Evolutionary conservation across 2,888 invertebrate species (phyloP).

Genomic region (Synanthedon tipuliformis): DNA sequence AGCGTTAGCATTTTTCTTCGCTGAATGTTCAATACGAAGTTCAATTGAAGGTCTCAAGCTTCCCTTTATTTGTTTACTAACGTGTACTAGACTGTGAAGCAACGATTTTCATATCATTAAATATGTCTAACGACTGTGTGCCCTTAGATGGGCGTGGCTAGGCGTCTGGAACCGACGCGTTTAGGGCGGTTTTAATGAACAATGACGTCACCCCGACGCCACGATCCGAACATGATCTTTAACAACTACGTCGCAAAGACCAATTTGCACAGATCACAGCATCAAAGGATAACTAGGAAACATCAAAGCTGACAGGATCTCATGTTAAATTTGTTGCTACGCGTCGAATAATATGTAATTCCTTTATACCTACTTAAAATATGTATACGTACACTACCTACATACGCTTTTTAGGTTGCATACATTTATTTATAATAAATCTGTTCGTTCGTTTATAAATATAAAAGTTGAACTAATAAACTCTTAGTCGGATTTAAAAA

Average conservation of each 20-base stretch:
- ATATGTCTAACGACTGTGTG: constrained; percentile 13
- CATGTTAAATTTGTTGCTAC: background rate
- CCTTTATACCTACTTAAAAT: too few species aligned
- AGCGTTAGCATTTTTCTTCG: too few species aligned
- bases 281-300: constrained; percentile 4
- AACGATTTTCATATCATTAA: constrained; percentile 26
- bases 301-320: constrained; percentile 20
- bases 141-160: constrained; percentile 29
- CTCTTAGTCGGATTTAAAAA: too few species aligned
- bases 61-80: too few species aligned
- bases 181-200: constrained; percentile 34
- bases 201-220: constrained; percentile 11
- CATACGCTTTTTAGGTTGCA: too few species aligned
- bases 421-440: too few species aligned
- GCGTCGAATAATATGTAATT: background rate
- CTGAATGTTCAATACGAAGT: too few species aligned
- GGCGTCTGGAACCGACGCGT: constrained; percentile 24
- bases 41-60: too few species aligned
- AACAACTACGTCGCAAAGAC: constrained; percentile 16
- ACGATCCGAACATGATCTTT: constrained; percentile 23
- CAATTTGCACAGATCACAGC: background rate
- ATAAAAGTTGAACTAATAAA: too few species aligned
- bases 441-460: too few species aligned
- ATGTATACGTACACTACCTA: too few species aligned
- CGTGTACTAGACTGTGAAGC: constrained; percentile 8